Base-by-base conservation (phyloP, 1,140 invertebrate genomes). In the Condylostylus longicornis region DNA sequence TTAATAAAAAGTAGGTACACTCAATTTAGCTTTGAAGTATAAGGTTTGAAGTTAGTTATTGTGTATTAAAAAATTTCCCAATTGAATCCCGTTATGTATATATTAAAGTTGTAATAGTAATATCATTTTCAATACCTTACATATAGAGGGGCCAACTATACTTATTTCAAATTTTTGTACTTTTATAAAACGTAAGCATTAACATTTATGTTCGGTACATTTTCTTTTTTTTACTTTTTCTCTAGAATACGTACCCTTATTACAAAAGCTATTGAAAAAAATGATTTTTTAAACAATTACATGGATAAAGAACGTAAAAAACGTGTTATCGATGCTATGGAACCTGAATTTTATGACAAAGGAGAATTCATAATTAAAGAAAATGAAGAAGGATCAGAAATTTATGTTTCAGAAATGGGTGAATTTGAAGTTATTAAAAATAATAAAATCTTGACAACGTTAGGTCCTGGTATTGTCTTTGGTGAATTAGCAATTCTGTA, bases 401-500 rank as follows among this genome's bases (percentile, higher is more conserved):
- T 87, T 15, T 88, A 77, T 45, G 80, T 89, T 1, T 82, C 81
- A 1, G 79, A 75, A 5, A 75, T 83, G 41, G 89, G 90, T 12
- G 73, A 80, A 47, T 82, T 89, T 47, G 81, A 94, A 60, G 82
- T 90, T 2, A 74, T 85, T 17, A 88, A 90, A 51, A 74, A 77
- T 43, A 73, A 76, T 21, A 74, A 78, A 42, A 69, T 78, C 10
- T 71, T 89, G 22, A 79, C 79, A 31, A 76, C 66, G 38, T 85
- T 96, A 54, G 77, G 79, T 2, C 72, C 80, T 0, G 86, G 83
- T 12, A 79, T 84, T 43, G 88, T 85, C 1, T 96, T 96, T 61
- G 90, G 90, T 17, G 90, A 95, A 67, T 64, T 96, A 19, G 89
- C 90, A 22, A 81, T 93, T 48, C 64, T 96, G 5, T 95, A 94